Conservation (phyloP, 2,797 vertebrate genomes). For the Centropyge bicolor region DNA sequence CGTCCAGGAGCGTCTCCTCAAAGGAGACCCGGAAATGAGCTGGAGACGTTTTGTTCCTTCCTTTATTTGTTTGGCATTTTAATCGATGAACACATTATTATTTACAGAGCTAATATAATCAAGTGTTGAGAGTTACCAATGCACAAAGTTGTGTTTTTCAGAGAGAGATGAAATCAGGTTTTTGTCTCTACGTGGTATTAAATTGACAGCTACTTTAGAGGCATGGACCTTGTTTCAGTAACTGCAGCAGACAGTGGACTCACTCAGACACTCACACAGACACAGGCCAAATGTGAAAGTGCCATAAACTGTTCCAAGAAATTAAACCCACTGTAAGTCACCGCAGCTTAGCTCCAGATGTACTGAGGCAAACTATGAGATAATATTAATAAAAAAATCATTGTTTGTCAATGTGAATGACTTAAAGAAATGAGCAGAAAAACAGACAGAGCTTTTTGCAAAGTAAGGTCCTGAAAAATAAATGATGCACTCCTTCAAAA, state of each 20-base stretch:
- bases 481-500: slow-evolving; percentile 7
- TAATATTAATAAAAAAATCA: slow-evolving; percentile 5
- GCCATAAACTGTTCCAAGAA: slow-evolving; percentile 18
- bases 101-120: too few species aligned
- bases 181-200: neutral
- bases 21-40: neutral
- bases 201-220: slow-evolving; percentile 7
- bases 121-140: too few species aligned
- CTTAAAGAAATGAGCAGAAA: neutral
- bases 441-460: neutral
- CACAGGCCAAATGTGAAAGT: neutral
- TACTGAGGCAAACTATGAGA: neutral
- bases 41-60: neutral
- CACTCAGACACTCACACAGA: too few species aligned
- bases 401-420: slow-evolving; percentile 6
- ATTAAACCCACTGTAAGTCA: neutral
- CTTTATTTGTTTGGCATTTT: neutral
- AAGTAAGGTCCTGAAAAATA: slow-evolving; percentile 7
- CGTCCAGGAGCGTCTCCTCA: neutral
- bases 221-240: neutral
- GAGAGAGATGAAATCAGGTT: neutral
- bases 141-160: too few species aligned
- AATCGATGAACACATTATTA: too few species aligned
- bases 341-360: neutral
- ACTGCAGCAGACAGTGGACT: neutral